These are phyloP conservation scores for Ginglymostoma cirratum DNA, from an alignment of 2,113 vertebrate genomes.

Conservation along the genomic window DNA sequence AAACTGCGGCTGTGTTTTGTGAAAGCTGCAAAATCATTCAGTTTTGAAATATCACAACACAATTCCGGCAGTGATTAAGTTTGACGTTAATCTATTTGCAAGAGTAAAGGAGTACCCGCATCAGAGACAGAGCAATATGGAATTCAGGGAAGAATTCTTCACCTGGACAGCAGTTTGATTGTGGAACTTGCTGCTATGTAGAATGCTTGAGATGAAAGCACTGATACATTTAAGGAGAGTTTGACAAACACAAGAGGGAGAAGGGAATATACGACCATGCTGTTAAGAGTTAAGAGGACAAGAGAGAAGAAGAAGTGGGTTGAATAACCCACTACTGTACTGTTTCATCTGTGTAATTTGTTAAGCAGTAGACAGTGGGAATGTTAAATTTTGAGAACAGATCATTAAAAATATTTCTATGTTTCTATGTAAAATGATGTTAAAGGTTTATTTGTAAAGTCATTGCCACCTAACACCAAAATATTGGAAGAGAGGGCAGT, in stretches of 20 bases:
- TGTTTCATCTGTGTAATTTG: neutral
- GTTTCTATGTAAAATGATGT: neutral
- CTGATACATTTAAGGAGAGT: neutral
- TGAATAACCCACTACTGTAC: neutral
- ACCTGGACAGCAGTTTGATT: neutral
- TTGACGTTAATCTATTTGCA: neutral
- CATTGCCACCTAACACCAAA: neutral
- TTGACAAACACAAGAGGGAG: neutral
- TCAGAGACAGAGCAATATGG: neutral
- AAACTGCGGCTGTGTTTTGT: neutral
- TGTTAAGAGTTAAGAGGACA: neutral
- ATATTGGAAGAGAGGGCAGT: neutral
- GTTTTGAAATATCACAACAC: neutral
- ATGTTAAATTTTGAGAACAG: neutral
- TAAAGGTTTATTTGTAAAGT: neutral
- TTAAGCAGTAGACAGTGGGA: neutral
- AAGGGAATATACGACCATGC: neutral
- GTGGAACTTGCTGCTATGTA: neutral
- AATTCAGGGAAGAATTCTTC: neutral
- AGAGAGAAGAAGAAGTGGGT: neutral
- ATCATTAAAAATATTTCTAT: neutral
- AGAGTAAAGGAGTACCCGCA: neutral
- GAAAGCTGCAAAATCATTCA: neutral
- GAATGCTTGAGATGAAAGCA: neutral
- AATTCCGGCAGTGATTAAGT: neutral